Evolutionary conservation across 2,797 vertebrate genomes (phyloP), one percentile per base, ranked within the genome.

Genomic region (Amniataba percoides): DNA sequence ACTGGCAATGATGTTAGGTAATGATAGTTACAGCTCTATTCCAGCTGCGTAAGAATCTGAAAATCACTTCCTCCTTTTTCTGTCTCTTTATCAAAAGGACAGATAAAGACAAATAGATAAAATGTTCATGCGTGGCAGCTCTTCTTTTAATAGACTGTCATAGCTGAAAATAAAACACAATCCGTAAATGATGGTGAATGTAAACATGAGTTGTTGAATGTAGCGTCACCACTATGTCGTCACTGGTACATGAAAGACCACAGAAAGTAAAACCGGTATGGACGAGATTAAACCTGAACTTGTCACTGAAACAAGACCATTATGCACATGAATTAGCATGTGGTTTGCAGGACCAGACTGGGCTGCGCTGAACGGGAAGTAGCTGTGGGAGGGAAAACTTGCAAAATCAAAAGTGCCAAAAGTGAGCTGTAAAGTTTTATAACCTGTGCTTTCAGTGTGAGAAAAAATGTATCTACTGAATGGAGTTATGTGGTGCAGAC

Each of bases 61-160:
- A 49, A 52, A 15, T 46, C 9, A 23, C 46, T 23, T 40, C 36
- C 31, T 14, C 7, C 46, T 48, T 40, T 27, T 18, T 46, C 21
- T 61, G 25, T 9, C 36, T 39, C 15, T 52, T 36, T 14, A 14
- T 48, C 43, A 48, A 45, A 59, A 23, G 53, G 3, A 31, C 13
- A 31, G 27, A 31, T 31, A 31, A 31, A 31, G 27, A 31, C 27
- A 31, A 3, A 31, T 3, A 31, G 27, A 31, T 31, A 31, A 13
- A 52, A 51, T 71, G 14, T 39, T 4, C 4, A 14, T 15, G 39
- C n/a, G 36, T 18, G 25, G 60, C 5, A 21, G 56, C 5, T 57
- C 43, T 62, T 71, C 14, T 51, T n/a, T 48, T 34, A 45, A 65
- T 51, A 71, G 36, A 36, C 34, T 55, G 9, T 60, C 46, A 51